Base-by-base conservation (phyloP, 2,888 invertebrate genomes). In the Machimus rusticus region DNA sequence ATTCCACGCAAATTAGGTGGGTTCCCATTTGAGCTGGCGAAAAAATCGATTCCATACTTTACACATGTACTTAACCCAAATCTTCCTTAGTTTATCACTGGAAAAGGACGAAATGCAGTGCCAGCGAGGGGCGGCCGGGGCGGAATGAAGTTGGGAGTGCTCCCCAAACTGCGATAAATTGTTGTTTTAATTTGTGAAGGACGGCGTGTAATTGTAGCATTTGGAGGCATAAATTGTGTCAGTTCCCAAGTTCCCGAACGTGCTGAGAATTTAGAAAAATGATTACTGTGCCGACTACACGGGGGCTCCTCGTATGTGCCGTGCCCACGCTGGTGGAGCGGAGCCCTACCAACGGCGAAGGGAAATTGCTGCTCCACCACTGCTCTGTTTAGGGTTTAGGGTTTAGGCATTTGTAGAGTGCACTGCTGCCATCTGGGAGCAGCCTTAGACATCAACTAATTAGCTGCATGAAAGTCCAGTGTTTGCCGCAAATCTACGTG, bases 21-120 rank as follows among this genome's bases (percentile, higher is more conserved):
- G 43, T 43, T 78, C 78, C 78, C 37, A 78, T 39, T 43, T 78
- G 46, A 78, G 19, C n/a, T 14, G 76, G 76, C 34, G 19, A 43
- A 39, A 78, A 78, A 78, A 78, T 78, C 78, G 78, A 78, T 78
- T 23, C 43, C 78, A 78, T 78, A 78, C 78, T 78, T 78, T 78
- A 78, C 78, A 78, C 78, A 78, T 78, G 78, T 78, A 78, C 78
- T 78, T 78, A 78, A 78, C 78, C 78, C 78, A 78, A 78, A 78
- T 78, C 78, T 43, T 78, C 78, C 43, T 78, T 78, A 78, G 78
- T 78, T 78, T 78, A 78, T 78, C 43, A 23, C 78, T 19, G 78
- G 66, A 66, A 3, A 23, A 66, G 66, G 28, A 66, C 66, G 28
- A 66, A 66, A 23, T 66, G 66, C 66, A 66, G 12, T 66, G 66